Evolutionary conservation across 1,140 invertebrate species (phyloP), one percentile per base, ranked within the genome.

Genomic region (Drosophila miranda): DNA sequence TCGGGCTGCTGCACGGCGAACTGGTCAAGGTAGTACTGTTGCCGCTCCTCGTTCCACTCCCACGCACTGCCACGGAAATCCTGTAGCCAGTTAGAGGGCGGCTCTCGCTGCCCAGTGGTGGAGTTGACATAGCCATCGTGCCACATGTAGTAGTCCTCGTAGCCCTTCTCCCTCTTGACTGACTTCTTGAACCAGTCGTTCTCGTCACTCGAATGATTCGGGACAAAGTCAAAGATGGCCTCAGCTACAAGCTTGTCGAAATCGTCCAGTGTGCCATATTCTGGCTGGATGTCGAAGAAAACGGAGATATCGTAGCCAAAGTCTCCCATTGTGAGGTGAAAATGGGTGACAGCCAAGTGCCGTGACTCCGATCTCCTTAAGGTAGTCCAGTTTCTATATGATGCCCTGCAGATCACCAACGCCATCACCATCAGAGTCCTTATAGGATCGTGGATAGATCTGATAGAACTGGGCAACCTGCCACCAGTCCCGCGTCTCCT

Each of bases 71-170:
- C 93, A 5, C 92, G 92, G 66, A 94, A 93, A 0, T 92, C 91
- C 55, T 92, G 93, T 41, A 90, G 46, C 95, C 95, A 96, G 81
- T 96, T 95, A 64, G 93, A 95, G 8, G 94, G 95, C 2, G 93
- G 93, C 1, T 68, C 57, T 2, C 87, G 91, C 2, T 42, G 1
- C 0, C 80, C 83, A 26, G 72, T 79, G 13, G 46, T 52, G 34
- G 30, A 38, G 34, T 89, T 72, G 1, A 69, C 4, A 38, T 92
- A 92, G 1, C 93, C 93, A 77, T 94, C 92, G 54, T 91, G 91
- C 94, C 96, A 96, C 46, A 96, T 90, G 77, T 96, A 96, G 87
- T 93, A 96, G 63, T 96, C 93, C 43, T 93, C 92, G 51, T 94
- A 96, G 0, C 92, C 91, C 9, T 91, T 82, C 42, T 93, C 92